Base-by-base conservation (phyloP, 2,113 vertebrate species). In the Pseudolaguvia tuberculata region DNA sequence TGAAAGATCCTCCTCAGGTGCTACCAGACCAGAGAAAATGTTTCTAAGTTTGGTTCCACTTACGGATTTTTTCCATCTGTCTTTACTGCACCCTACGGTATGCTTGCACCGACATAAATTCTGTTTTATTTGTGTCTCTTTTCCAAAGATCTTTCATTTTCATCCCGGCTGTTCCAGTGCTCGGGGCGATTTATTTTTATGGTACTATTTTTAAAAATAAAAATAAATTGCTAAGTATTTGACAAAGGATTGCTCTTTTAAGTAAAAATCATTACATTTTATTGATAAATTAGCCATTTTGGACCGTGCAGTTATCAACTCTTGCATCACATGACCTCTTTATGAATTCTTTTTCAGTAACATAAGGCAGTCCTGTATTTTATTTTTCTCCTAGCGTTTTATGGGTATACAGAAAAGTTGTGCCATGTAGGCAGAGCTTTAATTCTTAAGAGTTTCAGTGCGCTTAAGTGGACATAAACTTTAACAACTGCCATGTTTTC, bases 21-120 rank as follows among this genome's bases (percentile, higher is more conserved):
- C 58, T 57, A 18, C 63, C 53, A 23, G 42, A 45, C 39, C 39
- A 51, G 63, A 76, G 39, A 20, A 52, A 47, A 59, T 9, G 53
- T 68, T 69, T 68, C 53, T 10, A 51, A 68, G 62, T 57, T 48
- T 6, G 27, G 25, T 58, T 67, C 52, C 56, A 23, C 45, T 69
- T 68, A 51, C 56, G 4, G 65, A 20, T 53, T 69, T 76, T 59
- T 69, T n/a, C 15, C 73, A 13, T 68, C 53, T 13, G 45, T 25
- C 55, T 42, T 76, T 51, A 69, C 27, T 69, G 55, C 74, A 39
- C 65, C 53, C 55, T 31, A 39, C 17, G 23, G 73, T 53, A 56
- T 48, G 42, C 63, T 57, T 39, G 42, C 51, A 29, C 42, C 27
- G 50, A 56, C 25, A 35, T 59, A 76, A 58, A 76, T 69, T 69